These are phyloP conservation scores for Bombus waltoni DNA, from an alignment of 1,140 invertebrate genomes.

Conservation along the genomic window DNA sequence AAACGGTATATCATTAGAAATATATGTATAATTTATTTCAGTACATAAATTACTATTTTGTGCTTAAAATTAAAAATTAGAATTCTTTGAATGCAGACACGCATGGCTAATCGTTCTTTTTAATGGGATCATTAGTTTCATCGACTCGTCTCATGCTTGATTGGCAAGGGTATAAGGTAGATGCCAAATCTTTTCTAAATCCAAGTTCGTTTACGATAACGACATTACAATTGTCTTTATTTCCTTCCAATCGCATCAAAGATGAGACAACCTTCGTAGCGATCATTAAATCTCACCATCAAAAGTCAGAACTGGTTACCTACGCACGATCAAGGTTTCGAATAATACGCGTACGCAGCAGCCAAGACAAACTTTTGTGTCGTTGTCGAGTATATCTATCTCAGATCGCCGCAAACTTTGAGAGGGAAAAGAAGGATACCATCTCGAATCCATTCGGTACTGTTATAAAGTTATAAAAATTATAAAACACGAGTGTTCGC, in stretches of 20 bases:
- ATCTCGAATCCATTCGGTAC: background rate
- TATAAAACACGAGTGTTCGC: too few relatives aligned
- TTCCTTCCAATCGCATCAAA: too few relatives aligned
- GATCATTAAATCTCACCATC: constrained; percentile 34
- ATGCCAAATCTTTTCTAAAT: too few relatives aligned
- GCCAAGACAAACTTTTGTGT: constrained; percentile 14
- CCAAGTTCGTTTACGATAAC: too few relatives aligned
- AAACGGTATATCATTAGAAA: too few relatives aligned
- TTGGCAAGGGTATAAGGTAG: background rate
- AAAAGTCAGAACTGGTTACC: background rate
- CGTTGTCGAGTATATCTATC: background rate
- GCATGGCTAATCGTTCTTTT: too few relatives aligned
- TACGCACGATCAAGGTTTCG: constrained; percentile 21
- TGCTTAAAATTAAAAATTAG: too few relatives aligned
- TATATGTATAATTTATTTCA: too few relatives aligned
- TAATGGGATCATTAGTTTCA: background rate
- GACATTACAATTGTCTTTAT: too few relatives aligned
- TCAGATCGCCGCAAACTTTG: background rate
- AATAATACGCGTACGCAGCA: constrained; percentile 28
- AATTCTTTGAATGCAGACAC: too few relatives aligned
- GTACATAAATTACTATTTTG: too few relatives aligned
- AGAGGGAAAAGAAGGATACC: background rate
- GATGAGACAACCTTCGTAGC: background rate
- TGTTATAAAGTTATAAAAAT: too few relatives aligned
- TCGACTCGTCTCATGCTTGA: background rate